Percentiles rank a stretch among this genome's conserved stretches.
Evolutionary conservation across 1,140 invertebrate genomes (phyloP).

Genomic region (Venustaconcha ellipsiformis): DNA sequence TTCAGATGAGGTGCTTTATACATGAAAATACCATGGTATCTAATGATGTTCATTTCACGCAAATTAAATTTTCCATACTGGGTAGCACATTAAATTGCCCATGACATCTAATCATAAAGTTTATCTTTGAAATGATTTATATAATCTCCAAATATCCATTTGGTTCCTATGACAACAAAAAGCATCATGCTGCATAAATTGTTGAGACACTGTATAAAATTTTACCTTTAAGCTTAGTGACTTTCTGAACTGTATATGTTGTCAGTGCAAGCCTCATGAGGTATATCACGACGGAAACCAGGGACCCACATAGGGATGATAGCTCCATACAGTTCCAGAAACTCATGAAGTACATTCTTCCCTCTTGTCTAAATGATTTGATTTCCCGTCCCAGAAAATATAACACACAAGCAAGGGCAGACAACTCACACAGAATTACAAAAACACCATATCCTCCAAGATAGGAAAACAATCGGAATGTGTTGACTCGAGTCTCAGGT

Average conservation of each 20-base stretch:
- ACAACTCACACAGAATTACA: conserved; percentile 59
- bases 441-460: conserved; percentile 61
- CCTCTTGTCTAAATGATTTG: conserved; percentile 38
- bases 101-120: too few relatives aligned
- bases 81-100: too few relatives aligned
- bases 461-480: conserved; percentile 57
- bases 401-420: conserved; percentile 50
- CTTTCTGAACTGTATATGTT: conserved; percentile 29
- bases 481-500: conserved; percentile 34
- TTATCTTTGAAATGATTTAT: too few relatives aligned
- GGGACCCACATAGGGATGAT: conserved; percentile 40
- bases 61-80: too few relatives aligned
- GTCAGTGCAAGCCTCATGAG: conserved; percentile 48
- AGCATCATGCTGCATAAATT: neutral
- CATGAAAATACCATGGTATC: too few relatives aligned
- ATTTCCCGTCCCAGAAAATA: conserved; percentile 52
- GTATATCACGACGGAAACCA: conserved; percentile 49
- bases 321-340: conserved; percentile 60
- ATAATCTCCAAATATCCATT: neutral
- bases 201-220: neutral
- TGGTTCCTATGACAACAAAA: neutral
- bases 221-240: conserved; percentile 52
- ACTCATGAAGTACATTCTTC: conserved; percentile 63
- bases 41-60: too few relatives aligned
- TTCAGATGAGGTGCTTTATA: too few relatives aligned